Conservation (phyloP, 92 coral and sea anemone species). For the Parazoanthus darwini region DNA sequence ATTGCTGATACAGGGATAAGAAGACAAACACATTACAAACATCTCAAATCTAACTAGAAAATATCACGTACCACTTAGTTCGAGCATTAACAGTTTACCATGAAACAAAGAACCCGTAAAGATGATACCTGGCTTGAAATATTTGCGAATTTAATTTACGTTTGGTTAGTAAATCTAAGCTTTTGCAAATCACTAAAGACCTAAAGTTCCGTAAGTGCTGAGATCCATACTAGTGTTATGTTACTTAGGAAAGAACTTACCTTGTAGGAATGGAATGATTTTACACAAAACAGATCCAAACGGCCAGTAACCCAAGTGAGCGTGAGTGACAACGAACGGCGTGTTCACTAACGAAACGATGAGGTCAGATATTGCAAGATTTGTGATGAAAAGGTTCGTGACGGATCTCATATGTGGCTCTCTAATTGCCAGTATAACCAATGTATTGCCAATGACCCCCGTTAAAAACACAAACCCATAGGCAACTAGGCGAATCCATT, state of each 20-base stretch:
- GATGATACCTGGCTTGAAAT: neutral
- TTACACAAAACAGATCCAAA: slow-evolving; percentile 80
- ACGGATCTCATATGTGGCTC: slow-evolving; percentile 70
- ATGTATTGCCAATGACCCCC: slow-evolving; percentile 66
- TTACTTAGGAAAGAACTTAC: slow-evolving; percentile 28
- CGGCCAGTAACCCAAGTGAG: slow-evolving; percentile 79
- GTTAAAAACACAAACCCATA: slow-evolving; percentile 54
- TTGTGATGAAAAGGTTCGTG: slow-evolving; percentile 75
- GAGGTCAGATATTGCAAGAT: slow-evolving; percentile 70
- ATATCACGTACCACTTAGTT: neutral
- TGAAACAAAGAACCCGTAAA: neutral
- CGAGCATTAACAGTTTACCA: neutral
- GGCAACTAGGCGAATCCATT: slow-evolving; percentile 52
- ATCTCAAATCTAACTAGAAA: too few species aligned
- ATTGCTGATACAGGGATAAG: neutral
- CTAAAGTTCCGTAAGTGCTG: too few species aligned
- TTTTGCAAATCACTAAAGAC: neutral
- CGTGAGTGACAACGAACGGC: slow-evolving; percentile 71
- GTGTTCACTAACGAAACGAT: slow-evolving; percentile 71
- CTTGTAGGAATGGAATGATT: slow-evolving; percentile 75
- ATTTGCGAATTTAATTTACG: too few species aligned
- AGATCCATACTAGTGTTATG: neutral
- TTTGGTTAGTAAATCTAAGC: neutral
- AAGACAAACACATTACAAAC: neutral
- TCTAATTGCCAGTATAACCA: slow-evolving; percentile 73